These are phyloP conservation scores for Ispidina lecontei DNA, from an alignment of 2,797 vertebrate species.

Conservation along the genomic window DNA sequence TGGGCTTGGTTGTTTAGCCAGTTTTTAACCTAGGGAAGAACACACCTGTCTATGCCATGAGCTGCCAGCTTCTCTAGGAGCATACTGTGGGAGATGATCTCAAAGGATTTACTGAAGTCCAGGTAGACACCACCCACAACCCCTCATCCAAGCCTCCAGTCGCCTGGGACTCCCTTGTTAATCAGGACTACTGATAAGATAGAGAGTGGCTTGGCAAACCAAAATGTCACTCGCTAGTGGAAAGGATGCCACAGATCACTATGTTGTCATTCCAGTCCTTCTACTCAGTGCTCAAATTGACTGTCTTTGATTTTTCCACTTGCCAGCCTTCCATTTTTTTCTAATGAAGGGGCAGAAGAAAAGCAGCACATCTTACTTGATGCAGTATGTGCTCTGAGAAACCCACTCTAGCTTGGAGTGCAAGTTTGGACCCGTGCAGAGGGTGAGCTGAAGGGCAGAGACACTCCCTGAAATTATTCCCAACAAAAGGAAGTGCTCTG, in stretches of 20 bases:
- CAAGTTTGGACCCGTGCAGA: neutral
- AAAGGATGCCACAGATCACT: neutral
- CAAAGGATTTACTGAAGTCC: too few species aligned
- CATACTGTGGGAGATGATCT: too few species aligned
- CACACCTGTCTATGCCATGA: too few species aligned
- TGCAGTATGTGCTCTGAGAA: neutral
- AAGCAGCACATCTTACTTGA: neutral
- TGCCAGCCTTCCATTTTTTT: neutral
- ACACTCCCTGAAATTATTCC: neutral
- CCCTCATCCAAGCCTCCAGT: too few species aligned
- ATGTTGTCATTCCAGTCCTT: neutral
- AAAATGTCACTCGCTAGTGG: neutral
- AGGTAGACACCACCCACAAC: too few species aligned
- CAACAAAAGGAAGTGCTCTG: neutral
- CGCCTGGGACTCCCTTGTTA: too few species aligned
- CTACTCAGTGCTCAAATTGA: neutral
- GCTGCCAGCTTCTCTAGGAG: too few species aligned
- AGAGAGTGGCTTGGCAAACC: too few species aligned
- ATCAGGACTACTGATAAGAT: too few species aligned
- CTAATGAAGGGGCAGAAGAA: neutral
- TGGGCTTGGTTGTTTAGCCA: too few species aligned
- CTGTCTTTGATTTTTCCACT: neutral
- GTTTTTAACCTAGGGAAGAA: too few species aligned
- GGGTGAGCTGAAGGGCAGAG: neutral
- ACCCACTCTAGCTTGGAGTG: neutral